Percentiles rank a stretch among this genome's conserved stretches.
These are phyloP conservation scores for Scaptomyza hsui DNA, from an alignment of 1,140 invertebrate genomes.

Conservation along the genomic window DNA sequence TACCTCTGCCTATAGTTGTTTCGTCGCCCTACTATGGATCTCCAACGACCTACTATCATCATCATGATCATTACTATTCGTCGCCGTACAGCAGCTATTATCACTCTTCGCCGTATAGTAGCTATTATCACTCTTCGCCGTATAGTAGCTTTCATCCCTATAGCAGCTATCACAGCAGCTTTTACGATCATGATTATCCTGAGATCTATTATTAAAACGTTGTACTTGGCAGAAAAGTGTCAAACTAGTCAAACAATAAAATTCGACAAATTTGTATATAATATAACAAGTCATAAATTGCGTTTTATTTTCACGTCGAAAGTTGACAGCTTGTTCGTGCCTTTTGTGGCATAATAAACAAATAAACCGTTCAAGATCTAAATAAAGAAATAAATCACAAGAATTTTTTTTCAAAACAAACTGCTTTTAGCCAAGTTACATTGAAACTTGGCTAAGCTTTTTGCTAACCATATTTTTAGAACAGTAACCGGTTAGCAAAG, in stretches of 20 bases:
- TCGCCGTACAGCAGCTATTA: constrained; percentile 15
- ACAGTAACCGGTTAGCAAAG: background rate
- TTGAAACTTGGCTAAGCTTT: constrained; percentile 10
- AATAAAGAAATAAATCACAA: background rate
- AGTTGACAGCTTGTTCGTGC: background rate
- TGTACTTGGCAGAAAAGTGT: constrained; percentile 4
- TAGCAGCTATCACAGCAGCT: constrained; percentile 21
- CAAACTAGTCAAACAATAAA: constrained; percentile 10
- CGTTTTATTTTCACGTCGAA: constrained; percentile 8
- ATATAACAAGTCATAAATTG: constrained; percentile 13
- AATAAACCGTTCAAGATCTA: too few relatives aligned
- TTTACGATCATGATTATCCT: constrained; percentile 21
- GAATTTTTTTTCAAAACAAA: too few relatives aligned
- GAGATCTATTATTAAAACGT: constrained; percentile 30
- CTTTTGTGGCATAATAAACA: background rate
- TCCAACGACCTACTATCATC: constrained; percentile 20
- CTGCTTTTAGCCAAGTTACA: background rate
- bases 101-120: constrained; percentile 12
- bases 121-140: constrained; percentile 10
- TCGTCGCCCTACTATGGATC: constrained; percentile 16
- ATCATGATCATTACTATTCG: constrained; percentile 7
- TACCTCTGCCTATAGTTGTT: constrained; percentile 18
- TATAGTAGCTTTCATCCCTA: background rate
- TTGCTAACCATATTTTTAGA: background rate
- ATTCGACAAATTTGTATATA: constrained; percentile 1